phyloP scores from a whole-genome alignment of 2,888 invertebrate genomes.

The Epinotia ramella region DNA sequence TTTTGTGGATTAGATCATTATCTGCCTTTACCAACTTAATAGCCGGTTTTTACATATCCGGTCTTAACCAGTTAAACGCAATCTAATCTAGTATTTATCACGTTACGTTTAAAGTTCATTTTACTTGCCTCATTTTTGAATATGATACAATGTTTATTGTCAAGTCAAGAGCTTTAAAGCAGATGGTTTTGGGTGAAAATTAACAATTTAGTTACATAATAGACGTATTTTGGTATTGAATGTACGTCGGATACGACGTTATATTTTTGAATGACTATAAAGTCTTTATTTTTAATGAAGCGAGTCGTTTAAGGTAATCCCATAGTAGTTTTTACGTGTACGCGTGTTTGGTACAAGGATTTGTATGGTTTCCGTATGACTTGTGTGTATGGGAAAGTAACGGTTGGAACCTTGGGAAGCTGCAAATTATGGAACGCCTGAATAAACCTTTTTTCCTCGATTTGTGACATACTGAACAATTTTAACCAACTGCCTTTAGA shows the following conservation, averaged over 20 bases:
- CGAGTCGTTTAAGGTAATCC: slow-evolving; percentile 32
- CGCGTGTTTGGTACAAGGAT: slow-evolving; percentile 36
- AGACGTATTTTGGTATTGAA: background rate
- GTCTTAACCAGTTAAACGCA: slow-evolving; percentile 50
- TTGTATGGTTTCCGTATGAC: slow-evolving; percentile 31
- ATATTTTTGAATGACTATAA: background rate
- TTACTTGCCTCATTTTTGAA: slow-evolving; percentile 51
- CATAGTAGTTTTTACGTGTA: slow-evolving; percentile 20
- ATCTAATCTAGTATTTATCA: slow-evolving; percentile 40
- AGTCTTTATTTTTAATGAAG: slow-evolving; percentile 50
- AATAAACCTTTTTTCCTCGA: background rate
- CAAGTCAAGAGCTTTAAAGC: slow-evolving; percentile 60
- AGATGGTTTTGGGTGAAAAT: slow-evolving; percentile 50
- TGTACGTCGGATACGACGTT: background rate
- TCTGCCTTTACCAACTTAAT: slow-evolving; percentile 67
- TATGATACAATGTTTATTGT: slow-evolving; percentile 65
- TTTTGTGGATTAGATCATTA: slow-evolving; percentile 77
- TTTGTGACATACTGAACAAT: no score
- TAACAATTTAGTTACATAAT: background rate
- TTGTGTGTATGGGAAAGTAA: slow-evolving; percentile 26
- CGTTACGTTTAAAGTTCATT: slow-evolving; percentile 41
- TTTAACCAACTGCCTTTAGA: no score
- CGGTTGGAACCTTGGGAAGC: slow-evolving; percentile 5
- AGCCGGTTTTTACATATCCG: slow-evolving; percentile 67
- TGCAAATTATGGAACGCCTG: background rate